These are phyloP conservation scores for Acipenser oxyrinchus DNA, from an alignment of 2,797 vertebrate species.

Conservation along the genomic window DNA sequence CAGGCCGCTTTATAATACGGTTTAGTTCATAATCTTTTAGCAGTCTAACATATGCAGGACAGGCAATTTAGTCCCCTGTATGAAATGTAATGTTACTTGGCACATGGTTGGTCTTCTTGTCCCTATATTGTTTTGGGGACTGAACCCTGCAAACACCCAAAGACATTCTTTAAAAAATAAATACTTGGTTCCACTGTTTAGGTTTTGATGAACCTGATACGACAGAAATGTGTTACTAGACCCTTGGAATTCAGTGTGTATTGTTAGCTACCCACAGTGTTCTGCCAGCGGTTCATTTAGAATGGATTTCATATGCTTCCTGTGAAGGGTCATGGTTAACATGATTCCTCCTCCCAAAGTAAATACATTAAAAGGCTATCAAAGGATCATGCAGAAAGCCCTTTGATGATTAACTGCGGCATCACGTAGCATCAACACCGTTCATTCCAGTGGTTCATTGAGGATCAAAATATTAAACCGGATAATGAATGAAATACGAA, in stretches of 20 bases:
- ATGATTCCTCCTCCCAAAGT: not conserved
- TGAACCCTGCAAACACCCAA: not conserved
- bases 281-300: slow-evolving; percentile 2
- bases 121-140: not conserved
- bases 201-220: not conserved
- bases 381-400: not conserved
- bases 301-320: not conserved
- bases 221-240: not conserved
- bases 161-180: slow-evolving; percentile 3
- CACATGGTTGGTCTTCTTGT: not conserved
- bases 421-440: too few species aligned
- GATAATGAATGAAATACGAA: too few species aligned
- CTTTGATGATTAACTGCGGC: not conserved
- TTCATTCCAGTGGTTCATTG: too few species aligned
- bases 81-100: not conserved
- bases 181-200: not conserved
- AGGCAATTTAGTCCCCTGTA: not conserved
- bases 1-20: too few species aligned
- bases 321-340: not conserved
- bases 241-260: not conserved
- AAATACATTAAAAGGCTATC: not conserved
- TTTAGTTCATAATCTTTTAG: too few species aligned
- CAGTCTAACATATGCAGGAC: too few species aligned
- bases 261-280: slow-evolving; percentile 3
- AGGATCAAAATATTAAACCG: too few species aligned